Base-by-base conservation (phyloP, 2,113 vertebrate species). In the Nibea albiflora region DNA sequence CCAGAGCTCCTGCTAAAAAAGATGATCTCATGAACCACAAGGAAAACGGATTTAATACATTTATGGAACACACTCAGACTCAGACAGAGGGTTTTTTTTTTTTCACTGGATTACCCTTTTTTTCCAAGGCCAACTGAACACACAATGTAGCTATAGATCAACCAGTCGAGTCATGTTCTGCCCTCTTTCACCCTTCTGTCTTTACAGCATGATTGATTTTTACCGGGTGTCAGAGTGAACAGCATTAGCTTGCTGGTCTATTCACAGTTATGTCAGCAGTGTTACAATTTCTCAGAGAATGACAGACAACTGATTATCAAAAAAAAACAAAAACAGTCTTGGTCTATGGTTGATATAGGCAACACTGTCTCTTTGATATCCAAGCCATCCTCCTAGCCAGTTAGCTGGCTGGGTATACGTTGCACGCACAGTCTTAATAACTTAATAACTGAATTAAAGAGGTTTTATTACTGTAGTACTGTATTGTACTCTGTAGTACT, bases 1-100 rank as follows among this genome's bases (percentile, higher is more conserved):
- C 17, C 47, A 66, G 22, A 28, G 26, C 19, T 16, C 1, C 64
- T 71, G 65, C 50, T 69, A 20, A 81, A 72, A 46, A 66, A 42
- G 58, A 64, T 60, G 22, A 79, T 69, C 35, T 66, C 12, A 17
- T 24, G 17, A 3, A 54, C 20, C 28, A 7, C 3, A 1, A 53
- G n/a, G 49, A 26, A 24, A 42, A 9, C 58, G 20, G 26, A n/a
- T 52, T 42, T 22, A 19, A 35, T n/a, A 49, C 26, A 56, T 19
- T 20, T 4, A 44, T 74, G 44, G 15, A 57, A 42, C 54, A 54
- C 47, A 39, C 3, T n/a, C 28, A 31, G 8, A 35, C 15, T 35
- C 35, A 35, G 35, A 8, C 35, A 35, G 9, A 53, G 4, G 1
- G 22, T 16, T 31, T 57, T 26, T 58, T 58, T 58, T 5, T 6